phyloP scores from a whole-genome alignment of 1,140 invertebrate species.

The Drosophila pectinifera region DNA sequence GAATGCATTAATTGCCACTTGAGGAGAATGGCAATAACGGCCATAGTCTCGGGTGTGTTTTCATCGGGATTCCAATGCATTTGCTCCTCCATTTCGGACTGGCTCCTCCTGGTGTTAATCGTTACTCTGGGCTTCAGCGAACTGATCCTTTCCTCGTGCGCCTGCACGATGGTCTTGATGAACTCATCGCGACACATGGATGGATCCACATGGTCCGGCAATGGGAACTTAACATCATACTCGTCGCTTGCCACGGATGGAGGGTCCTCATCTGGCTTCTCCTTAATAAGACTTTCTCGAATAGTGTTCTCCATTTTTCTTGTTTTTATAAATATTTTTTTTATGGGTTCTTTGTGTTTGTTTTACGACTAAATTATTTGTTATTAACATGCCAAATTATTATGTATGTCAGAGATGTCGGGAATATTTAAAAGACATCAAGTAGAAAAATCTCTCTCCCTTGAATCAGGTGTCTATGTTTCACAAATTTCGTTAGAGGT shows the following conservation, averaged over 20 bases:
- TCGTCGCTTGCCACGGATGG: too few relatives aligned
- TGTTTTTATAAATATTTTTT: too few relatives aligned
- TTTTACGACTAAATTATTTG: too few relatives aligned
- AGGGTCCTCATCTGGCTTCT: not conserved
- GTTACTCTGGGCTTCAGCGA: not conserved
- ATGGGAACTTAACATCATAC: slow-evolving; percentile 18
- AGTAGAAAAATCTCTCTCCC: too few relatives aligned
- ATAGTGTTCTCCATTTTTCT: not conserved
- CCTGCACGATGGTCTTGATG: not conserved
- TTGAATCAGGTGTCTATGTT: too few relatives aligned
- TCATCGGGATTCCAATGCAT: not conserved
- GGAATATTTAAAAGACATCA: too few relatives aligned
- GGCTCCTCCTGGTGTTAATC: too few relatives aligned
- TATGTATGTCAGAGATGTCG: too few relatives aligned
- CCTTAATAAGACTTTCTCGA: too few relatives aligned
- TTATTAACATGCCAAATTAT: too few relatives aligned
- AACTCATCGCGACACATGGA: slow-evolving; percentile 55
- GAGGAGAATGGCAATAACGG: not conserved
- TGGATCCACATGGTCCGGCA: slow-evolving; percentile 41
- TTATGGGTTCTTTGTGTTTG: too few relatives aligned
- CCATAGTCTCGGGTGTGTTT: slow-evolving; percentile 18
- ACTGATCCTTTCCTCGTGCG: not conserved
- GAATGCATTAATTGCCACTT: not conserved
- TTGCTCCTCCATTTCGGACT: not conserved
- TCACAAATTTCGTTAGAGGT: too few relatives aligned